phyloP scores from a whole-genome alignment of 2,888 invertebrate species.

The Cenopis cana region DNA sequence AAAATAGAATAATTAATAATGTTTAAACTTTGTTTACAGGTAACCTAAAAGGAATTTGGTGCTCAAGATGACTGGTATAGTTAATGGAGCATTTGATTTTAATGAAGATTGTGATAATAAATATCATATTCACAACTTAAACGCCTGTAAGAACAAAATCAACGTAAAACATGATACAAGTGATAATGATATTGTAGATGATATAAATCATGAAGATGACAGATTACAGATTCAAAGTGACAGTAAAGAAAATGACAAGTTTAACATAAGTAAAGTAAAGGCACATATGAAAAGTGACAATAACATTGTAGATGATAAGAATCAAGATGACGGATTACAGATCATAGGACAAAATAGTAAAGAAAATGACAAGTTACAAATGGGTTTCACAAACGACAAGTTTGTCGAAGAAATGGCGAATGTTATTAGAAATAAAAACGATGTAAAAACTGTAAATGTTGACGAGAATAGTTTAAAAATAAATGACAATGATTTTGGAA shows the following conservation, averaged over 20 bases:
- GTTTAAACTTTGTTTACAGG: not conserved
- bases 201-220: not conserved
- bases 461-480: not conserved
- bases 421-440: not conserved
- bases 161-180: not conserved
- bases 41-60: not conserved
- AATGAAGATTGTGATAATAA: conserved; percentile 2
- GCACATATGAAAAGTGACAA: not conserved
- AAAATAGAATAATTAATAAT: too few species aligned
- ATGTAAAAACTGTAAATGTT: not conserved
- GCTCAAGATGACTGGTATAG: not conserved
- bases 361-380: not conserved
- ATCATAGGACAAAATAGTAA: not conserved
- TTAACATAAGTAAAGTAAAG: too few species aligned
- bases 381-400: not conserved
- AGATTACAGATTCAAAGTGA: not conserved
- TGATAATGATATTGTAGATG: not conserved
- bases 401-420: not conserved
- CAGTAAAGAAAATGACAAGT: not conserved
- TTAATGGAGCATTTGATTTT: conserved; percentile 17
- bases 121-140: not conserved
- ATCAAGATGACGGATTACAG: not conserved
- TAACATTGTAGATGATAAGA: not conserved
- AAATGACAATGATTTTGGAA: not conserved
- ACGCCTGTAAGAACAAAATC: not conserved